These are phyloP conservation scores for Probaryconus sp. DNA, from an alignment of 1,140 invertebrate genomes.

Conservation along the genomic window DNA sequence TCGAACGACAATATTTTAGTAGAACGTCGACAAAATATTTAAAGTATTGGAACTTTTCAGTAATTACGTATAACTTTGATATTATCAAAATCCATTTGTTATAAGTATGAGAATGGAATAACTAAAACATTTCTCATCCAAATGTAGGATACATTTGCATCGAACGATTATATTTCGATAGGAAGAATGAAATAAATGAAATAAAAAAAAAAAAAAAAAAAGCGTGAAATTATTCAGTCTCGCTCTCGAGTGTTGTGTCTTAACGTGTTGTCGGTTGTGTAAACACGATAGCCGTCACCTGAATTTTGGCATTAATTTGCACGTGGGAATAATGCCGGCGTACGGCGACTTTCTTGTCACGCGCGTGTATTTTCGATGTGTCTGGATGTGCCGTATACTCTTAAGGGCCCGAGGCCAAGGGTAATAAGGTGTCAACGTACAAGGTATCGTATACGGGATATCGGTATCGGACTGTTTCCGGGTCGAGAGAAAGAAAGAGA, in stretches of 20 bases:
- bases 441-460: slow-evolving; percentile 62
- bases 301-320: slow-evolving; percentile 28
- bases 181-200: too few relatives aligned
- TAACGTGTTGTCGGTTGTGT: slow-evolving; percentile 22
- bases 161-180: slow-evolving; percentile 56
- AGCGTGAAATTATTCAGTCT: slow-evolving; percentile 35
- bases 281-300: background rate
- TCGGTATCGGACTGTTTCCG: slow-evolving; percentile 62
- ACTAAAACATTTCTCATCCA: slow-evolving; percentile 49
- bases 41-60: too few relatives aligned
- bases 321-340: slow-evolving; percentile 8
- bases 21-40: too few relatives aligned
- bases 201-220: slow-evolving; percentile 49
- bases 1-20: too few relatives aligned
- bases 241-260: background rate
- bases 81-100: too few relatives aligned
- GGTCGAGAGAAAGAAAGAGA: slow-evolving; percentile 46
- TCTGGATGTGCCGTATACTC: slow-evolving; percentile 34
- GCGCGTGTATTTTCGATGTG: slow-evolving; percentile 38
- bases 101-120: too few relatives aligned
- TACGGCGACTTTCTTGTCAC: slow-evolving; percentile 20
- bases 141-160: slow-evolving; percentile 57
- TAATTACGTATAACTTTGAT: too few relatives aligned
- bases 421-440: slow-evolving; percentile 66
- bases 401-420: slow-evolving; percentile 48